Percentiles rank a stretch among this genome's conserved stretches.
These are phyloP conservation scores for Gadopsis bispinosus DNA, from an alignment of 2,797 vertebrate species.

Conservation along the genomic window DNA sequence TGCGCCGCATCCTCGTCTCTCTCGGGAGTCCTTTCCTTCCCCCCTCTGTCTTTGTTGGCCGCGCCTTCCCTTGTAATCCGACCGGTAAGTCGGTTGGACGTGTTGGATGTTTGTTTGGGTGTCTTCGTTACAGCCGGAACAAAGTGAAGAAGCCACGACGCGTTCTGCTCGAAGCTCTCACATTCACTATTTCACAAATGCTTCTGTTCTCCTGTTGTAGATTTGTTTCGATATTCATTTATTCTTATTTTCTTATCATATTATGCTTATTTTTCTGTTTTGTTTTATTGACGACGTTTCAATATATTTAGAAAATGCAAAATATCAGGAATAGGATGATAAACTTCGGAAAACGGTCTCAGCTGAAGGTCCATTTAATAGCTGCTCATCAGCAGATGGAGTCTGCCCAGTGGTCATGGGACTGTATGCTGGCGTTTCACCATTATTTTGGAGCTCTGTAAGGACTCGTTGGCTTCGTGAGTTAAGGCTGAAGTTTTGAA, in stretches of 20 bases:
- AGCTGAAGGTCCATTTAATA: not conserved
- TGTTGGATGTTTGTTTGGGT: not conserved
- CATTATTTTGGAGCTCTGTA: not conserved
- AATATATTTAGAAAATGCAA: not conserved
- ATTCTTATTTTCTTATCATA: not conserved
- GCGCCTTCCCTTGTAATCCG: not conserved
- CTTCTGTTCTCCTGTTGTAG: not conserved
- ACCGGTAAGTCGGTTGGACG: not conserved
- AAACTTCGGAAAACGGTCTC: not conserved
- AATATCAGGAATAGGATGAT: not conserved
- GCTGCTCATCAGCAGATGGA: not conserved
- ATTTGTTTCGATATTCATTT: not conserved
- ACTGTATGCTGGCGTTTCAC: not conserved
- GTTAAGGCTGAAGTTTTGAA: not conserved
- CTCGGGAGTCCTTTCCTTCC: not conserved
- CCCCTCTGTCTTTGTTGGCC: not conserved
- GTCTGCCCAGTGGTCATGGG: no score
- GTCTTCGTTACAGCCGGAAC: slow-evolving; percentile 1
- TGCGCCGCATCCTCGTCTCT: not conserved
- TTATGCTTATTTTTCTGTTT: not conserved
- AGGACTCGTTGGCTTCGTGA: not conserved
- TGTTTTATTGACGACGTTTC: not conserved
- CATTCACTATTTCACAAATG: not conserved
- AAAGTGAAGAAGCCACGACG: not conserved
- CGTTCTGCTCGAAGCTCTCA: not conserved